These are phyloP conservation scores for Noturus placidus DNA, from an alignment of 2,113 vertebrate species.

Conservation along the genomic window DNA sequence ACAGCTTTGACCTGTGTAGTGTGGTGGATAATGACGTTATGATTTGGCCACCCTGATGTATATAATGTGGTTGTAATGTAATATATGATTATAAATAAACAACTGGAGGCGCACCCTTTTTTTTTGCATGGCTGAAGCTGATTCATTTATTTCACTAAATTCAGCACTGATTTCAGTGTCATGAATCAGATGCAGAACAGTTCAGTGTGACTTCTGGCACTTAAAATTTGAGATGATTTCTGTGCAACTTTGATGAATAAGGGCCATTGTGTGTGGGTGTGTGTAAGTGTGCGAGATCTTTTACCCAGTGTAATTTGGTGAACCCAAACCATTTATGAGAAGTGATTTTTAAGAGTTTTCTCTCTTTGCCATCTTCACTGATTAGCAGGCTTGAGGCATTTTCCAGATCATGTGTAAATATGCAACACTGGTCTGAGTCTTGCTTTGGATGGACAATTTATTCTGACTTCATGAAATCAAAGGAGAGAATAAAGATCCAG, in stretches of 20 bases:
- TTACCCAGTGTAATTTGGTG: background rate
- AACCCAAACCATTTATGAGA: background rate
- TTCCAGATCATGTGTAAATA: slow-evolving; percentile 66
- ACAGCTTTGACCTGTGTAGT: background rate
- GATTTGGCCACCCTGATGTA: background rate
- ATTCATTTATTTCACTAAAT: background rate
- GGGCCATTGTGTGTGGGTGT: slow-evolving; percentile 1
- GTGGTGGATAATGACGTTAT: too few relatives aligned
- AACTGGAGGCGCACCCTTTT: background rate
- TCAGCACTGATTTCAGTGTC: background rate
- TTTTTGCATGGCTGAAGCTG: background rate
- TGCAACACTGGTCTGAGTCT: slow-evolving; percentile 67
- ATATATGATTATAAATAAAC: background rate
- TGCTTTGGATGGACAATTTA: slow-evolving; percentile 61
- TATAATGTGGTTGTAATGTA: background rate
- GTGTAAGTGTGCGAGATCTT: background rate
- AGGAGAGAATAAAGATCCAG: slow-evolving; percentile 5
- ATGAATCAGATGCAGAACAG: background rate
- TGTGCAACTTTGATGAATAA: background rate
- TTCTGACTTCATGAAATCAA: background rate
- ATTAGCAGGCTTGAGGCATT: slow-evolving; percentile 65
- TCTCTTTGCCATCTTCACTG: slow-evolving; percentile 41
- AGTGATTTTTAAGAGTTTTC: background rate
- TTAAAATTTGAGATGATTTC: background rate
- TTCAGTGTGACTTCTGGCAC: background rate